phyloP scores from a whole-genome alignment of 2,113 vertebrate species.

The Smithornis capensis region DNA sequence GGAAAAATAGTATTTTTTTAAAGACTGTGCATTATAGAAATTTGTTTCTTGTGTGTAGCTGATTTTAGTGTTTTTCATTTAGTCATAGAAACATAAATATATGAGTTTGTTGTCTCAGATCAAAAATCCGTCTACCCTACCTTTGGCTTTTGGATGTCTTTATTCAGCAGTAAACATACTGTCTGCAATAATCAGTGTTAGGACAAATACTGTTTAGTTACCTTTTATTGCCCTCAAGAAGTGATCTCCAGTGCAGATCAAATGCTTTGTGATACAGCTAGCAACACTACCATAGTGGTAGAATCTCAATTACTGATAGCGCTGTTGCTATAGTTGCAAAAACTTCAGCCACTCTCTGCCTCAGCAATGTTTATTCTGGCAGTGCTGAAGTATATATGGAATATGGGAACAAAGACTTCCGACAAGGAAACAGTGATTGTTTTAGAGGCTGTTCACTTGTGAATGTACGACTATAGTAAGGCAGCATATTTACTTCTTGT shows the following conservation, averaged over 20 bases:
- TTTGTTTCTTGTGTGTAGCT: neutral
- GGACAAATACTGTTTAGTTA: neutral
- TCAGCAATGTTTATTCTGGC: neutral
- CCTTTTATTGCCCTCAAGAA: neutral
- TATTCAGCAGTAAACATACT: neutral
- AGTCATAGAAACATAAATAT: neutral
- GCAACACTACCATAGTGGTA: neutral
- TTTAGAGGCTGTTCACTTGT: neutral
- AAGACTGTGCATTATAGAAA: neutral
- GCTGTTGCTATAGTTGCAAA: neutral
- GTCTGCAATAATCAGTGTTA: neutral
- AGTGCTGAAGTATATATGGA: neutral
- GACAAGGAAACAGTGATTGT: neutral
- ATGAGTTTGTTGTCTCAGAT: neutral
- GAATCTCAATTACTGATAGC: neutral
- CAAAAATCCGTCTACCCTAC: neutral
- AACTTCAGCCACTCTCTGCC: neutral
- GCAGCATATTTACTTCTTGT: neutral
- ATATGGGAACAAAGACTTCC: neutral
- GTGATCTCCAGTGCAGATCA: neutral
- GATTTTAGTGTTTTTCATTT: neutral
- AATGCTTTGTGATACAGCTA: neutral
- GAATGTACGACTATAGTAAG: neutral
- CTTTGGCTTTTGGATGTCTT: neutral
- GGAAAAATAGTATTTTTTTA: neutral